Evolutionary conservation across 2,888 invertebrate genomes (phyloP), one percentile per base, ranked within the genome.

Genomic region (Coenonympha glycerion): DNA sequence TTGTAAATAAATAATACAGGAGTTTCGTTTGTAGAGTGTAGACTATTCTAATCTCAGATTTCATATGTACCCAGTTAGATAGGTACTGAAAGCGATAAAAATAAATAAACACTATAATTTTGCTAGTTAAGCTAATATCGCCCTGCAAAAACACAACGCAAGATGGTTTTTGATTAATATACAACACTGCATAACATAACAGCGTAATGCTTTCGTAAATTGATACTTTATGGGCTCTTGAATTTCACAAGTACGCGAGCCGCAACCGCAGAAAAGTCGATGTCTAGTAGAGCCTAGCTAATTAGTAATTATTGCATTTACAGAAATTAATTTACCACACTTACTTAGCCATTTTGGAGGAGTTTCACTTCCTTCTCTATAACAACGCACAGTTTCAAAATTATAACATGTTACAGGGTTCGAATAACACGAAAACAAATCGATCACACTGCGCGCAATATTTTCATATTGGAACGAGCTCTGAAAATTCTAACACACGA

Each of bases 331-430:
- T 30, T 44, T 24, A 47, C 33, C 21, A 28, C 33, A 79, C 84
- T 79, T 64, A 85, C 85, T 85, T 85, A 64, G 85, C 82, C 85
- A 85, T 85, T 68, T 76, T 81, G 69, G 55, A 53, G 24, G 44
- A 30, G 55, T 58, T 56, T 61, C 55, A 39, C 52, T 59, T 53
- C 62, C 22, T 46, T 49, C 49, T 33, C 31, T 18, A 6, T 41
- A 24, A 22, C 48, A 41, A 8, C 5, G 8, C 9, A 48, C 33
- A 33, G 16, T 34, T 49, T 49, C 30, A 54, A 56, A 50, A 61
- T 71, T 57, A 71, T 52, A 67, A 59, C 78, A 79, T 78, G 56
- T 58, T 62, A 64, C 49, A 46, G 21, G 31, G 30, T 36, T 49
- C 47, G 53, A 34, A 37, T 55, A 15, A 39, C 51, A 57, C 31